phyloP scores from a whole-genome alignment of 2,797 vertebrate species.

The Melanotaenia trifasciata region DNA sequence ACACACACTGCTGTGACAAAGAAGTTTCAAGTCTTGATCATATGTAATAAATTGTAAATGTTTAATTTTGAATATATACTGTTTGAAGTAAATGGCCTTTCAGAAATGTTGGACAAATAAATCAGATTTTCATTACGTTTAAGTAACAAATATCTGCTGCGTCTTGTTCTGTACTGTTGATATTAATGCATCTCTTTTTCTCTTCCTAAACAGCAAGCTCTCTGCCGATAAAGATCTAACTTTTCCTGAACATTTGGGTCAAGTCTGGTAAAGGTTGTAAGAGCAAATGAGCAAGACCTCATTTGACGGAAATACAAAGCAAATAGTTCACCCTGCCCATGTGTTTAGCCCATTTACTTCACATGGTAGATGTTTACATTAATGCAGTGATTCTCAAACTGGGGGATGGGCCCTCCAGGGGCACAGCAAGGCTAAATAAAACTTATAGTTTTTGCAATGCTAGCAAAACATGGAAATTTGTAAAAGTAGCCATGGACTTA shows the following conservation, averaged over 20 bases:
- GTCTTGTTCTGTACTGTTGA: constrained; percentile 72
- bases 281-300: constrained; percentile 49
- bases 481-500: no score
- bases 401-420: no score
- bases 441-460: no score
- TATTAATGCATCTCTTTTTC: constrained; percentile 86
- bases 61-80: constrained; percentile 66
- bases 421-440: no score
- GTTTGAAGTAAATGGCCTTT: constrained; percentile 65
- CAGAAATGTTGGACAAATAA: constrained; percentile 78
- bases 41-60: constrained; percentile 62
- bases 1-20: constrained; percentile 31
- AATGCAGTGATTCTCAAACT: no score
- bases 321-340: background rate
- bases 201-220: constrained; percentile 86
- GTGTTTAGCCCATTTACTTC: constrained; percentile 24
- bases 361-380: background rate
- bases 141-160: constrained; percentile 67
- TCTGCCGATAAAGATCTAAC: constrained; percentile 81
- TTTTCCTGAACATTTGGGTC: constrained; percentile 83
- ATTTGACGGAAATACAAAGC: constrained; percentile 51
- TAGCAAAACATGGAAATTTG: no score
- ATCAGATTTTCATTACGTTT: constrained; percentile 78
- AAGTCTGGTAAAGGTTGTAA: constrained; percentile 83
- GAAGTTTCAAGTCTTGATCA: constrained; percentile 37